Evolutionary conservation across 2,888 invertebrate genomes (phyloP).

Genomic region (Ypsolopha sequella): DNA sequence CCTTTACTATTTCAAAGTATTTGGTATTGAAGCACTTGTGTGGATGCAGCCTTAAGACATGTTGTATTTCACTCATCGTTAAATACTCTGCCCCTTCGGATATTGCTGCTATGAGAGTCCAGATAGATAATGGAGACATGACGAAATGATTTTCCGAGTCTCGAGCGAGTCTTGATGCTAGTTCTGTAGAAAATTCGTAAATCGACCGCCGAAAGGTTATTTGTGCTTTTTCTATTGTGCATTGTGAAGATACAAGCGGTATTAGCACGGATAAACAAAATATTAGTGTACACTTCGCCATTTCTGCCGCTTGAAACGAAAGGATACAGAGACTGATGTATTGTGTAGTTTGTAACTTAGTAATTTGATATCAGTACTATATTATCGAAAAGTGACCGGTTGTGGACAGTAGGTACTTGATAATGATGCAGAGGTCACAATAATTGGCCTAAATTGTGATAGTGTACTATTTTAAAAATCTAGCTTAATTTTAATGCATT

Average conservation of each 20-base stretch:
- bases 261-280: too few species aligned
- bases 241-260: conserved; percentile 8
- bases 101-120: conserved; percentile 38
- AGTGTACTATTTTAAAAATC: too few species aligned
- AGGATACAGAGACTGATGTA: too few species aligned
- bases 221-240: conserved; percentile 20
- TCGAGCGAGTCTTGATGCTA: conserved; percentile 11
- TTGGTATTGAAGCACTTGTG: conserved; percentile 41
- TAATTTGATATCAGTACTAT: too few species aligned
- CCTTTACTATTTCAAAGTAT: conserved; percentile 30
- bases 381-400: too few species aligned
- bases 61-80: conserved; percentile 32
- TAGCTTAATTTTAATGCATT: too few species aligned
- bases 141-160: conserved; percentile 32
- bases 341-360: too few species aligned
- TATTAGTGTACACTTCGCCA: too few species aligned
- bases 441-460: too few species aligned
- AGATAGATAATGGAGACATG: conserved; percentile 38
- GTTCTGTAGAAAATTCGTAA: conserved; percentile 24
- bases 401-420: too few species aligned
- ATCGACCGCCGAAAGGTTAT: conserved; percentile 24
- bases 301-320: too few species aligned
- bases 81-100: conserved; percentile 38
- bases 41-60: conserved; percentile 29
- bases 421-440: too few species aligned